These are phyloP conservation scores for Triplophysa bombifrons DNA, from an alignment of 2,797 vertebrate species.

Conservation along the genomic window DNA sequence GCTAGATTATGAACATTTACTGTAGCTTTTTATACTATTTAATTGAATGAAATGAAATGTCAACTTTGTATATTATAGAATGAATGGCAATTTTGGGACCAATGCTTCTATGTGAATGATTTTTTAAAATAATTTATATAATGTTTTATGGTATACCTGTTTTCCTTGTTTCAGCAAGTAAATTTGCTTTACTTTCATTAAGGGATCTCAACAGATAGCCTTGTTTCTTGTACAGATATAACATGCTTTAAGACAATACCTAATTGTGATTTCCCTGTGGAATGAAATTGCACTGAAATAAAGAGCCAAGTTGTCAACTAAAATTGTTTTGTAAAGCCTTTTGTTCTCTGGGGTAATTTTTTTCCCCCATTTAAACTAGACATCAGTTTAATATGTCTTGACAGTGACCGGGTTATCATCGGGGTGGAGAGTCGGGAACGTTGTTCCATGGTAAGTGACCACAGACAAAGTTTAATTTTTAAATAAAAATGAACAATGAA, in stretches of 20 bases:
- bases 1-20: background rate
- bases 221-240: background rate
- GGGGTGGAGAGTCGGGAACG: background rate
- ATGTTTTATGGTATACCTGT: background rate
- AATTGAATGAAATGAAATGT: background rate
- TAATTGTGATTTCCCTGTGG: background rate
- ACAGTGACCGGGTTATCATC: background rate
- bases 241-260: too few species aligned
- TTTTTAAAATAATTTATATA: background rate
- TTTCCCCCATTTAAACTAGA: background rate
- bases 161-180: background rate
- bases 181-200: background rate
- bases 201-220: background rate
- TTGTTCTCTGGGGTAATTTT: background rate
- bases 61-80: background rate
- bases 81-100: background rate
- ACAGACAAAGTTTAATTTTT: background rate
- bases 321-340: background rate
- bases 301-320: background rate
- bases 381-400: background rate
- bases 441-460: background rate
- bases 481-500: too few species aligned
- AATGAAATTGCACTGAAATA: background rate
- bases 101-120: background rate
- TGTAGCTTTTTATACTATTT: conserved; percentile 14